Evolutionary conservation across 2,113 vertebrate genomes (phyloP), one percentile per base, ranked within the genome.

Genomic region (Esox niger): DNA sequence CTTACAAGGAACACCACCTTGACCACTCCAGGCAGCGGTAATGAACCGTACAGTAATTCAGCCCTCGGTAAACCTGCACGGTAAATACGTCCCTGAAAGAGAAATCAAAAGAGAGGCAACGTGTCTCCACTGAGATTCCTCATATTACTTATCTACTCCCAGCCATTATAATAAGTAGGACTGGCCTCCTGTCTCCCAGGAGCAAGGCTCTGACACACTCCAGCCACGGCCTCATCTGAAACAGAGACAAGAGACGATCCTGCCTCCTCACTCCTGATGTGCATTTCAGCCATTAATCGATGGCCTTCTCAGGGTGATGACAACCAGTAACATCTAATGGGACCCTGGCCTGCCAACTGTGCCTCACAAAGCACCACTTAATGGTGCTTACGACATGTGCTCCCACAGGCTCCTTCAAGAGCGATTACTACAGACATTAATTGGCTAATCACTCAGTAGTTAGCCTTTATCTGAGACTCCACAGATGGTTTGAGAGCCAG

Each of bases 241-340:
- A 57, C 30, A 62, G 15, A 64, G 54, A 23, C 15, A 8, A 56
- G 31, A 30, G 26, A 8, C 26, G 27, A 74, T 73, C 69, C 62
- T 62, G 23, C 10, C 15, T 32, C 68, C 64, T 68, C 54, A 68
- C 68, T 49, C 32, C 57, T 58, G 64, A 17, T 55, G 57, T 56
- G 33, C 61, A 68, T 73, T 31, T 70, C 55, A 55, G 43, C 62
- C 52, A 52, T 30, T 8, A 73, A 84, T 74, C 75, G 74, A 59
- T 79, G 65, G 76, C 74, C 77, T 71, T 71, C 49, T 25, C 66
- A 62, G 6, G 30, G 63, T 69, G 43, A 74, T 72, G 80, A 79
- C 68, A 79, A 77, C 43, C 69, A 74, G 66, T 31, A 58, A 62
- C 64, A 78, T 60, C 55, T 65, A 66, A 76, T 64, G 69, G 57